Conservation (phyloP, 1,140 invertebrate species). For the Drosophila mojavensis region DNA sequence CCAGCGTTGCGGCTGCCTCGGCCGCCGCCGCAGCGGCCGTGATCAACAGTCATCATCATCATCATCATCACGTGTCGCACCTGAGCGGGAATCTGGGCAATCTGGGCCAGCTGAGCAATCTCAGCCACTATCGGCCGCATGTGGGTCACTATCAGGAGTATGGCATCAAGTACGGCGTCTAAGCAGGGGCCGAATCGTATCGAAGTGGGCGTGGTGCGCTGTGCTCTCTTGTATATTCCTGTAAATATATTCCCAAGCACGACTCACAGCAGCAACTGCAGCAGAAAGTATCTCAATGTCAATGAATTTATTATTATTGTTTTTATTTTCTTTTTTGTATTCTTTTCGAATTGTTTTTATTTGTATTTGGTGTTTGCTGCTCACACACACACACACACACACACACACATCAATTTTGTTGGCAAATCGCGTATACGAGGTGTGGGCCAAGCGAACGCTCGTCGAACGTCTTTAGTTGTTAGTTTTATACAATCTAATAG, state of each 20-base stretch:
- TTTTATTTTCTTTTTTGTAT: conserved; percentile 16
- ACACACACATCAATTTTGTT: background rate
- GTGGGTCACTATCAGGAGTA: conserved; percentile 84
- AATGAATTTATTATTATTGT: conserved; percentile 33
- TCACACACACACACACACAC: background rate
- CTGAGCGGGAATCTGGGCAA: conserved; percentile 79
- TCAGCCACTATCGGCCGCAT: conserved; percentile 81
- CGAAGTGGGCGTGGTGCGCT: conserved; percentile 35
- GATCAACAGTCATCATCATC: conserved; percentile 77
- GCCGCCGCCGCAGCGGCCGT: conserved; percentile 74
- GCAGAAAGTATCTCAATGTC: conserved; percentile 59
- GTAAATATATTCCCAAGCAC: conserved; percentile 75
- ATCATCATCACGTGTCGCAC: conserved; percentile 74
- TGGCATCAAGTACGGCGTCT: conserved; percentile 84
- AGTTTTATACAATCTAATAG: conserved; percentile 44
- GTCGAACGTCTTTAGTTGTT: conserved; percentile 48
- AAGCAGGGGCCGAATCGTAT: conserved; percentile 16
- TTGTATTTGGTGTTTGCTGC: background rate
- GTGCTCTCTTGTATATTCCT: conserved; percentile 79
- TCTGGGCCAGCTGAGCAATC: conserved; percentile 76
- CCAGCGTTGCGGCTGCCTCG: conserved; percentile 59
- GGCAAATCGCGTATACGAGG: conserved; percentile 54
- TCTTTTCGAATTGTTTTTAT: background rate
- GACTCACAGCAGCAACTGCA: conserved; percentile 57
- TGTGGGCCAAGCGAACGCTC: conserved; percentile 20